These are phyloP conservation scores for Geotrupes spiniger DNA, from an alignment of 2,888 invertebrate genomes.

Conservation along the genomic window DNA sequence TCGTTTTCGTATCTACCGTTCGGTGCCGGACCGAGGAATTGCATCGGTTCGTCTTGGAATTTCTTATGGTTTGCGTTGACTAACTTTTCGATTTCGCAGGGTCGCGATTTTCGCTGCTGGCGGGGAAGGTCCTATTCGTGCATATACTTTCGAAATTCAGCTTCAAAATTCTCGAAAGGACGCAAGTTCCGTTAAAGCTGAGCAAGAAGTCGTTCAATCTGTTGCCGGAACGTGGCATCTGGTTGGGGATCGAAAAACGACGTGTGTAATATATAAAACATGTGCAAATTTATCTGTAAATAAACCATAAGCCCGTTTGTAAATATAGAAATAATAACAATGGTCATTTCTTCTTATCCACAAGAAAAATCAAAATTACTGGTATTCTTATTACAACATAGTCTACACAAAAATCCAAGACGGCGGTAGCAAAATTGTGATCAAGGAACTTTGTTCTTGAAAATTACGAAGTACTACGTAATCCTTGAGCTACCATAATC, in stretches of 20 bases:
- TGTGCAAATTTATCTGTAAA: too few species aligned
- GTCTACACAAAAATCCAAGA: too few species aligned
- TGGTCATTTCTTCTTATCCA: too few species aligned
- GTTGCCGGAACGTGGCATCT: slow-evolving; percentile 26
- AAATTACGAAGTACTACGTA: too few species aligned
- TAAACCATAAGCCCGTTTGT: too few species aligned
- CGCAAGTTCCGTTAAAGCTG: slow-evolving; percentile 33
- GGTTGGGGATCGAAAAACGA: slow-evolving; percentile 24
- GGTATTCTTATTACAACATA: too few species aligned
- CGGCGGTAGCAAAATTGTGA: too few species aligned
- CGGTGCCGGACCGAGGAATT: slow-evolving; percentile 49
- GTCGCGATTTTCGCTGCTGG: slow-evolving; percentile 38
- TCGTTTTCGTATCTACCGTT: slow-evolving; percentile 55
- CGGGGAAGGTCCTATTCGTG: slow-evolving; percentile 35
- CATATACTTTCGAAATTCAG: slow-evolving; percentile 35
- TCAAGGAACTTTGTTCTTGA: too few species aligned
- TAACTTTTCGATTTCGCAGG: slow-evolving; percentile 39
- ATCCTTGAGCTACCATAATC: too few species aligned
- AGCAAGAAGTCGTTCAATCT: slow-evolving; percentile 17
- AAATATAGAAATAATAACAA: too few species aligned
- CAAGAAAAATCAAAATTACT: too few species aligned
- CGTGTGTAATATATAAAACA: neutral
- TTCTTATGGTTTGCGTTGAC: too few species aligned
- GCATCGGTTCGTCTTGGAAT: slow-evolving; percentile 39
- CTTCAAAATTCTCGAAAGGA: slow-evolving; percentile 33